A percentile compares a stretch with the other conserved stretches of the same genome.
These are phyloP conservation scores for Varecia variegata DNA, from an alignment of 2,797 vertebrate species.

Conservation along the genomic window DNA sequence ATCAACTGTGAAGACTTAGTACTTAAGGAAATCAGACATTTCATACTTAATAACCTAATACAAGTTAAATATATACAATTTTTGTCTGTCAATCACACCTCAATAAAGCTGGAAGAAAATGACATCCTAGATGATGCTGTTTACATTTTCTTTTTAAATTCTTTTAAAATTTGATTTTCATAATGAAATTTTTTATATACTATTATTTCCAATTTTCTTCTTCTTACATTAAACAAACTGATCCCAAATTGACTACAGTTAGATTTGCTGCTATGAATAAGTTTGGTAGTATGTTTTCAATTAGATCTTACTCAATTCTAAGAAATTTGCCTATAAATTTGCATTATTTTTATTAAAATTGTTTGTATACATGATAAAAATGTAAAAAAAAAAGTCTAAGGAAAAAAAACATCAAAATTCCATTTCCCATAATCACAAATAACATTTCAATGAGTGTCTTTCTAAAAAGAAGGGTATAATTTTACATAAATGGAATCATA, in stretches of 20 bases:
- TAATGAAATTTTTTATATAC: neutral
- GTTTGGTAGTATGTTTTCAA: neutral
- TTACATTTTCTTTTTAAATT: neutral
- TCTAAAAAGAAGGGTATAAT: neutral
- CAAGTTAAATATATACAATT: neutral
- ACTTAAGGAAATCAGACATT: too few species aligned
- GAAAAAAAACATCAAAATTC: neutral
- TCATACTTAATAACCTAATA: too few species aligned
- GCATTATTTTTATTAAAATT: constrained; percentile 27
- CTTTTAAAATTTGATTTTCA: neutral
- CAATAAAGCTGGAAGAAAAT: neutral
- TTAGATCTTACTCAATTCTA: neutral
- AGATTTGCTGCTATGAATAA: neutral
- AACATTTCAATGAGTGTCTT: neutral
- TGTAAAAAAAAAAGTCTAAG: neutral
- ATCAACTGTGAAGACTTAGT: too few species aligned
- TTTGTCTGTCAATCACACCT: neutral
- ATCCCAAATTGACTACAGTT: neutral
- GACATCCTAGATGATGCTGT: neutral
- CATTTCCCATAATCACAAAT: neutral
- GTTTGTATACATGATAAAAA: neutral
- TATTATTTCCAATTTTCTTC: neutral
- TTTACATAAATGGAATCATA: constrained; percentile 31
- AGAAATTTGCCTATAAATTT: constrained; percentile 31
- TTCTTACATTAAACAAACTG: neutral